Base-by-base conservation (phyloP, 1,140 invertebrate species). In the Bombus pascuorum region DNA sequence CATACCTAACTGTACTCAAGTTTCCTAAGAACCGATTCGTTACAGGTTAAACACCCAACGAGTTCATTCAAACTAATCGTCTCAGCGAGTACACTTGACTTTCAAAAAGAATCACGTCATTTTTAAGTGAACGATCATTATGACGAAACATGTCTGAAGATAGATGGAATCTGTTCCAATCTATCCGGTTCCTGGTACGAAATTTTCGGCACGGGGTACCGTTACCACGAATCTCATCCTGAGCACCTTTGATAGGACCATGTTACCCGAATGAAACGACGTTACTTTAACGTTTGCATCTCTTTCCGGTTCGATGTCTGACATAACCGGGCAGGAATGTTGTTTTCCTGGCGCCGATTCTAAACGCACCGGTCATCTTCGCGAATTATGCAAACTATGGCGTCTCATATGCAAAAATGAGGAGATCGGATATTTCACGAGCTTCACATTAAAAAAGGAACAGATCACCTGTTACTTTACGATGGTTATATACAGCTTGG, bases 101-200 rank as follows among this genome's bases (percentile, higher is more conserved):
- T 70, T 53, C 70, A 25, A 57, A 28, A 10, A 28, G 57, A 15
- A 73, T 42, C 18, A 42, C 47, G 12, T 73, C 15, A 9, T 28
- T 25, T 73, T 18, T 39, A 44, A 77, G 70, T 78, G 79, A 72
- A 79, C 57, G 81, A 75, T 75, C 85, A 25, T 28, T 37, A 10
- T 66, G 39, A 37, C 59, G 59, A 62, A 62, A 62, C 3, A 28
- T 12, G 10, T 12, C 28, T 28, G 25, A 13, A 72, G 66, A 76
- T 87, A 85, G 74, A 66, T 42, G 42, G 37, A 72, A 57, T 86
- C 76, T 65, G 65, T 82, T 42, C 47, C 66, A 32, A 73, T 90
- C 79, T 80, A 80, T 86, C 82, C 66, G 66, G 81, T 90, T 91
- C 65, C 86, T 79, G 72, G 18, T 81, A n/a, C 39, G 47, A 78